phyloP scores from a whole-genome alignment of 2,797 vertebrate genomes.

The Takifugu rubripes region DNA sequence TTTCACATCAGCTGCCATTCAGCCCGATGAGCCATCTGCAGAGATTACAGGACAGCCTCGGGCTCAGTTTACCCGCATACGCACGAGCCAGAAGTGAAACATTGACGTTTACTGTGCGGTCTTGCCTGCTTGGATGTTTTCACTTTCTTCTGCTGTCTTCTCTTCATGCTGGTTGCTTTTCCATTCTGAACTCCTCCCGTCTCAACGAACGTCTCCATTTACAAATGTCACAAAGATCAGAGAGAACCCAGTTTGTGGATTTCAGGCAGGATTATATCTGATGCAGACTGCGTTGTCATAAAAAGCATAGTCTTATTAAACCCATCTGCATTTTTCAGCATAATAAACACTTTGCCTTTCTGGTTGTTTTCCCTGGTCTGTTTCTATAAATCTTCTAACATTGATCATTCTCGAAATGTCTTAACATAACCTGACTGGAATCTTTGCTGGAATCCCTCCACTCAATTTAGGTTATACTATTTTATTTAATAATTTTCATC shows the following conservation, averaged over 20 bases:
- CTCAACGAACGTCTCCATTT: not conserved
- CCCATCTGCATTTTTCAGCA: no score
- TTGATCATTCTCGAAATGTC: not conserved
- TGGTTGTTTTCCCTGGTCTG: not conserved
- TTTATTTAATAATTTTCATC: not conserved
- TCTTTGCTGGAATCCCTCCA: not conserved
- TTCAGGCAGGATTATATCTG: not conserved
- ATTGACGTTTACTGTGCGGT: not conserved
- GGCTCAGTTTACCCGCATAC: slow-evolving; percentile 3
- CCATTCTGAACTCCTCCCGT: not conserved
- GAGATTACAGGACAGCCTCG: slow-evolving; percentile 1
- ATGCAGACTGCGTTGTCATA: no score
- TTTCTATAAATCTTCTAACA: not conserved
- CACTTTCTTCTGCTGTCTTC: not conserved
- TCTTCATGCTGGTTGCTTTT: not conserved
- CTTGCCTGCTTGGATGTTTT: slow-evolving; percentile 1
- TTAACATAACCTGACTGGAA: not conserved
- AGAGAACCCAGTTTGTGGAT: not conserved
- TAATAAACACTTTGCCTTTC: no score
- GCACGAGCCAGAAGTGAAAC: not conserved
- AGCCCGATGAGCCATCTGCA: not conserved
- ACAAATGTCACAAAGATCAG: not conserved
- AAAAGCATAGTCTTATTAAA: no score
- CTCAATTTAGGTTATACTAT: not conserved
- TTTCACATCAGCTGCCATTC: slow-evolving; percentile 2